Conservation (phyloP, 2,797 vertebrate species). For the Falco berigora region DNA sequence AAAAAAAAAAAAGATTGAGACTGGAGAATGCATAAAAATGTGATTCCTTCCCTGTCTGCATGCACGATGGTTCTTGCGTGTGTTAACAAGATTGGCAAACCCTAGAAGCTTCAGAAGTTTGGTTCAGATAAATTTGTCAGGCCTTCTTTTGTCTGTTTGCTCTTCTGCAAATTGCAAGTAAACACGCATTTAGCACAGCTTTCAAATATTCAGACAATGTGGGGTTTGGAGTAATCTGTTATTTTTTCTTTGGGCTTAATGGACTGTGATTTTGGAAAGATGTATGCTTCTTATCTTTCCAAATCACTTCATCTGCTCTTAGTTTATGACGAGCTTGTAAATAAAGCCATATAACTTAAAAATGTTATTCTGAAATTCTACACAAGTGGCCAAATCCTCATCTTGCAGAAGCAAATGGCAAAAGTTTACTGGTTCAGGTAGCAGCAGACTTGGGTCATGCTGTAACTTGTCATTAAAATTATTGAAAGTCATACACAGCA, state of each 20-base stretch:
- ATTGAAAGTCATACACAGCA: background rate
- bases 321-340: background rate
- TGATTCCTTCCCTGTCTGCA: background rate
- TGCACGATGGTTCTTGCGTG: background rate
- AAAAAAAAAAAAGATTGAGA: background rate
- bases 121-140: conserved; percentile 38
- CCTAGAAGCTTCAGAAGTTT: conserved; percentile 39
- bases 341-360: background rate
- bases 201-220: background rate
- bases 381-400: background rate
- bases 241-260: background rate
- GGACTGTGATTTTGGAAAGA: background rate
- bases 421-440: background rate
- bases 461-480: background rate
- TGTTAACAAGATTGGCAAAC: conserved; percentile 27
- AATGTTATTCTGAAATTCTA: background rate
- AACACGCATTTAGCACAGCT: background rate
- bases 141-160: conserved; percentile 4
- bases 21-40: background rate
- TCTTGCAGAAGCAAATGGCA: background rate
- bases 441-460: background rate
- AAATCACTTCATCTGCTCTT: background rate
- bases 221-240: background rate
- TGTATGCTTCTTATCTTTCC: background rate
- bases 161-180: background rate